Evolutionary conservation across 2,113 vertebrate species (phyloP).

Genomic region (Chauna torquata): DNA sequence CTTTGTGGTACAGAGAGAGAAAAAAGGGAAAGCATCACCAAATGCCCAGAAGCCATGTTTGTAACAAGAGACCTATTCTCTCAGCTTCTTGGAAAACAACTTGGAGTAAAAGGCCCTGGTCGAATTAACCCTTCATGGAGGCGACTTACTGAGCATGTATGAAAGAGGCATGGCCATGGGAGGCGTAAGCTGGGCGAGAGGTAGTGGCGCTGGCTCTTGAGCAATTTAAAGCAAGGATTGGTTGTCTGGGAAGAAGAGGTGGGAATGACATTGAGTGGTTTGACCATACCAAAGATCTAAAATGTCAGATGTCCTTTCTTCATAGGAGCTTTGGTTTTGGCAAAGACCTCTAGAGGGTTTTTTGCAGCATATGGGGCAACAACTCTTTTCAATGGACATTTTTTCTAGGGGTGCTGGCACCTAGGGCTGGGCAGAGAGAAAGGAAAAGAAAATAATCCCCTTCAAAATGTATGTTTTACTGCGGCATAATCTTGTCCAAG

Average conservation of each 20-base stretch:
- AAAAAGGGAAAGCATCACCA: conserved; percentile 79
- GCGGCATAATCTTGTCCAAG: not conserved
- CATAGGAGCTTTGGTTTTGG: not conserved
- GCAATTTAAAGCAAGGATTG: not conserved
- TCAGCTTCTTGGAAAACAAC: conserved; percentile 80
- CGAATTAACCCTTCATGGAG: conserved; percentile 71
- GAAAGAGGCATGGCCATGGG: not conserved
- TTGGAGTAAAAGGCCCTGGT: conserved; percentile 47
- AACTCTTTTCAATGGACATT: not conserved
- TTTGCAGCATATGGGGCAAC: not conserved
- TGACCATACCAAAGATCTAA: not conserved
- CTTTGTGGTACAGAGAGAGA: conserved; percentile 76
- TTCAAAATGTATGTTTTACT: not conserved
- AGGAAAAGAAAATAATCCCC: not conserved
- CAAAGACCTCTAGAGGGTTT: not conserved
- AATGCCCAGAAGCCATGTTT: conserved; percentile 86
- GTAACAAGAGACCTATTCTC: conserved; percentile 86
- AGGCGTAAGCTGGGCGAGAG: not conserved
- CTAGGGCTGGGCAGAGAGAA: not conserved
- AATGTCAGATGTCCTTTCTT: conserved; percentile 25
- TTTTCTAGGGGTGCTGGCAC: not conserved
- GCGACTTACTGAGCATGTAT: not conserved
- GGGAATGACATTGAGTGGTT: not conserved
- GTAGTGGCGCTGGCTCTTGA: not conserved
- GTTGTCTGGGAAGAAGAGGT: not conserved